Conservation (phyloP, 2,113 vertebrate genomes). For the Corythoichthys haematopterus region DNA sequence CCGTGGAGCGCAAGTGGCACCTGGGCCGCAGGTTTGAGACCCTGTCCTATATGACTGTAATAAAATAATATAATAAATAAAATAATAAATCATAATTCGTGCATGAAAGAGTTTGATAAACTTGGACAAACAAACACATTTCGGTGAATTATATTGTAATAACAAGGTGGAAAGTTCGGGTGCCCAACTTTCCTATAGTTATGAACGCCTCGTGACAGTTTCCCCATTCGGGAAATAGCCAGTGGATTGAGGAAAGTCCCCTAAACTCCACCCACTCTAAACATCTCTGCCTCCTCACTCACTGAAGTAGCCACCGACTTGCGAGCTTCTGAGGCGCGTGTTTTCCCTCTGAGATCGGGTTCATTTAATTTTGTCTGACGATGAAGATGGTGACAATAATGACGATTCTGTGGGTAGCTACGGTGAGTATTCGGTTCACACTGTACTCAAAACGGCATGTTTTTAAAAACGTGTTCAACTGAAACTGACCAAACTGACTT, state of each 20-base stretch:
- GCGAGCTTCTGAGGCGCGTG: background rate
- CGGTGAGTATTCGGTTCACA: slow-evolving; percentile 21
- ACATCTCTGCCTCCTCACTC: background rate
- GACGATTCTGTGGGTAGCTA: background rate
- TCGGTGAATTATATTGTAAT: too few relatives aligned
- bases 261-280: background rate
- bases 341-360: background rate
- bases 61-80: too few relatives aligned
- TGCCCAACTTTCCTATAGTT: too few relatives aligned
- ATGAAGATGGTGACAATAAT: background rate
- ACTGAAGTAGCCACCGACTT: background rate
- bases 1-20: too few relatives aligned
- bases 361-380: too few relatives aligned
- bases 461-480: background rate
- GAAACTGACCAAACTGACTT: slow-evolving; percentile 11
- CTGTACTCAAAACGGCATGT: background rate
- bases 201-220: too few relatives aligned
- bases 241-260: background rate
- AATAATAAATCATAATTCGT: too few relatives aligned
- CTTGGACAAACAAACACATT: too few relatives aligned
- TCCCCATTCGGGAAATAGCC: background rate
- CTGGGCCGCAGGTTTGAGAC: too few relatives aligned
- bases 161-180: too few relatives aligned
- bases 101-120: too few relatives aligned
- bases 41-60: too few relatives aligned